These are phyloP conservation scores for Nemotelus nigrinus DNA, from an alignment of 2,888 invertebrate genomes.

Conservation along the genomic window DNA sequence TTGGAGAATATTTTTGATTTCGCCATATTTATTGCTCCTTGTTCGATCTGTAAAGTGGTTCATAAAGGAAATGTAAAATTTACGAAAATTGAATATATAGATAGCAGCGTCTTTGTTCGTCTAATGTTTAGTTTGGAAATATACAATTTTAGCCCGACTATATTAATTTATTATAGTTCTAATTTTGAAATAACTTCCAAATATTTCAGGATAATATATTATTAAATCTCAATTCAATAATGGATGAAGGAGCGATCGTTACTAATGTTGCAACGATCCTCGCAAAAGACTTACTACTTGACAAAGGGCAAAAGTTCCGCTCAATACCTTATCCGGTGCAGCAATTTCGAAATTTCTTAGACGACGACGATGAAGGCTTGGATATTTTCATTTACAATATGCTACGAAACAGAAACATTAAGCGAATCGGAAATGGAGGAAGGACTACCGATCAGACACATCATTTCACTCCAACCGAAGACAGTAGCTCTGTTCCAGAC, in stretches of 20 bases:
- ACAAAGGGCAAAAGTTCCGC: constrained; percentile 52
- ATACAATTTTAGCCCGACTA: too few relatives aligned
- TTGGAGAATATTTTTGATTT: too few relatives aligned
- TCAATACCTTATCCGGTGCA: constrained; percentile 20
- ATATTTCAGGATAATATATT: not conserved
- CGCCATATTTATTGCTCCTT: too few relatives aligned
- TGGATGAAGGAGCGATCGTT: constrained; percentile 61
- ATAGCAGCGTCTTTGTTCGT: too few relatives aligned
- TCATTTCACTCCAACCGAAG: not conserved
- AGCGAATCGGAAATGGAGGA: not conserved
- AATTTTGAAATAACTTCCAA: not conserved
- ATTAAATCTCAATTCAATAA: constrained; percentile 45
- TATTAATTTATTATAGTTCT: too few relatives aligned
- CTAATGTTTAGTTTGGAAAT: too few relatives aligned
- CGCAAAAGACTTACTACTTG: constrained; percentile 60
- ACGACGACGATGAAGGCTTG: constrained; percentile 45
- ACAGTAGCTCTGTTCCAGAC: not conserved
- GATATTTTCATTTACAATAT: constrained; percentile 45
- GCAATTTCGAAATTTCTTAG: constrained; percentile 22
- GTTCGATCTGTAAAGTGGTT: too few relatives aligned
- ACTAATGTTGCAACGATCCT: constrained; percentile 62
- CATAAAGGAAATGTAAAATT: too few relatives aligned
- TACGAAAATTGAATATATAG: too few relatives aligned
- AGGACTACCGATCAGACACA: not conserved
- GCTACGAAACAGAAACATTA: constrained; percentile 15